phyloP scores from a whole-genome alignment of 2,888 invertebrate genomes.

The Clusia tigrina region DNA sequence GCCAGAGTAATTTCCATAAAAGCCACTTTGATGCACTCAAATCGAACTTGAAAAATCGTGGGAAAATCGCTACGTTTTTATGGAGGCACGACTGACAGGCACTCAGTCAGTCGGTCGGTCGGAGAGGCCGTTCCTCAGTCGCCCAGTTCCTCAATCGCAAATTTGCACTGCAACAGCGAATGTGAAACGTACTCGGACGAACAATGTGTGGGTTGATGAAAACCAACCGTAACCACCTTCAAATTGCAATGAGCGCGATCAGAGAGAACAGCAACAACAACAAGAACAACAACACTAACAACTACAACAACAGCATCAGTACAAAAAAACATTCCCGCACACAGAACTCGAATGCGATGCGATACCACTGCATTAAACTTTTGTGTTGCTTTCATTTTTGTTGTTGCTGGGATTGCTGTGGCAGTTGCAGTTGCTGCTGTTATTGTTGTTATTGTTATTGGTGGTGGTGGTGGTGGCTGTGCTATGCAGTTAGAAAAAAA shows the following conservation, averaged over 20 bases:
- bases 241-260: conserved; percentile 3
- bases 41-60: conserved; percentile 38
- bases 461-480: not conserved
- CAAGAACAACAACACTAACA: conserved; percentile 28
- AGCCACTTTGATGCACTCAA: conserved; percentile 12
- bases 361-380: conserved; percentile 41
- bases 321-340: conserved; percentile 18
- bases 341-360: conserved; percentile 35
- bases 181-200: no score
- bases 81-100: conserved; percentile 13
- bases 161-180: conserved; percentile 18
- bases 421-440: not conserved
- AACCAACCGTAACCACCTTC: conserved; percentile 19
- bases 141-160: not conserved
- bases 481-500: not conserved
- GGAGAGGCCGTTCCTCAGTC: no score
- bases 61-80: conserved; percentile 30
- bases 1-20: no score
- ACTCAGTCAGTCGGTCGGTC: not conserved
- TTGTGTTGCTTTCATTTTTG: conserved; percentile 36
- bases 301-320: conserved; percentile 28
- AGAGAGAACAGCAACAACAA: conserved; percentile 22
- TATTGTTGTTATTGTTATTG: not conserved
- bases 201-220: conserved; percentile 42
- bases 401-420: not conserved